These are phyloP conservation scores for Embiotoca jacksoni DNA, from an alignment of 2,113 vertebrate species.

Conservation along the genomic window DNA sequence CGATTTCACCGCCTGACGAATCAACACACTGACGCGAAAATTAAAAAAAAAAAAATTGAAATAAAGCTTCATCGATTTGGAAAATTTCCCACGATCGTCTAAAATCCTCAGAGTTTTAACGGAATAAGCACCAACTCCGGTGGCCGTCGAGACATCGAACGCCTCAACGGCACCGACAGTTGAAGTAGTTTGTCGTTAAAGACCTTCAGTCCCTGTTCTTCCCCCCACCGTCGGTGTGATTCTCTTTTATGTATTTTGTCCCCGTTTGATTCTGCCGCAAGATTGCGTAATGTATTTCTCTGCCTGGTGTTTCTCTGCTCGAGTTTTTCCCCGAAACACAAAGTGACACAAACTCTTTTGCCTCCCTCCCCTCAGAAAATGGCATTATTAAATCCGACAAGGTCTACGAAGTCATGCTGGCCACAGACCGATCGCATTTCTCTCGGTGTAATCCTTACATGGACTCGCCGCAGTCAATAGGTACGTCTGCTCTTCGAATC, in stretches of 20 bases:
- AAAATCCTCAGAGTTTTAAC: too few relatives aligned
- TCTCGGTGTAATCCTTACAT: conserved; percentile 98
- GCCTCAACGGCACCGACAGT: background rate
- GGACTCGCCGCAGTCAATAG: conserved; percentile 99
- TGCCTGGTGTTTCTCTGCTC: background rate
- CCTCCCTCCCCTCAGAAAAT: conserved; percentile 89
- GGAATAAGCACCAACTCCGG: too few relatives aligned
- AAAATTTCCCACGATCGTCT: background rate
- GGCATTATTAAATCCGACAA: conserved; percentile 98
- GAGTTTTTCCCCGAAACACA: background rate
- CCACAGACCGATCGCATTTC: conserved; percentile 95
- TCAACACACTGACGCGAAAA: background rate
- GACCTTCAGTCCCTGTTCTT: background rate
- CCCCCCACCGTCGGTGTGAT: background rate
- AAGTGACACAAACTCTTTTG: conserved; percentile 51
- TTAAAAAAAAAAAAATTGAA: too few relatives aligned
- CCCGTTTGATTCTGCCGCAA: conserved; percentile 2
- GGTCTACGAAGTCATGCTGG: conserved; percentile 98
- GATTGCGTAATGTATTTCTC: conserved; percentile 23
- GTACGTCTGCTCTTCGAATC: conserved; percentile 78
- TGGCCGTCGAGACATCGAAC: too few relatives aligned
- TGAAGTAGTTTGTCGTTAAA: conserved; percentile 1
- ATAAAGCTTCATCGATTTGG: background rate
- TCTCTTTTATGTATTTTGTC: background rate
- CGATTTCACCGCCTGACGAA: background rate